Percentiles rank a stretch among this genome's conserved stretches.
These are phyloP conservation scores for Dolichotis patagonum DNA, from an alignment of 2,113 vertebrate species.

Conservation along the genomic window DNA sequence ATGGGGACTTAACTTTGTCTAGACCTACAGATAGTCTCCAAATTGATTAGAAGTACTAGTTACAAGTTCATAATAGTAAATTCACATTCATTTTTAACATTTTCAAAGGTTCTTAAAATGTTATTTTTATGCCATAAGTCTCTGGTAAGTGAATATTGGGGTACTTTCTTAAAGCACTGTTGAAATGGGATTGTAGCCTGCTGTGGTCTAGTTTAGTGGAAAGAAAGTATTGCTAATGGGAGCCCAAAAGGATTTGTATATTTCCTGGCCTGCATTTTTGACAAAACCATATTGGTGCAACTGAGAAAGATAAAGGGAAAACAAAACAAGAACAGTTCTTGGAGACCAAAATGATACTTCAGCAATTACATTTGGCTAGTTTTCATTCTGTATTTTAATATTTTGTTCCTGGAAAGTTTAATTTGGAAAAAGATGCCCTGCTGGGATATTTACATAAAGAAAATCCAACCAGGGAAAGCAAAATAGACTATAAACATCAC, in stretches of 20 bases:
- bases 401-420: conserved; percentile 62
- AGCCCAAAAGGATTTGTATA: conserved; percentile 89
- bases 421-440: conserved; percentile 51
- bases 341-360: conserved; percentile 82
- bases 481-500: neutral
- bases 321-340: conserved; percentile 83
- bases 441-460: conserved; percentile 28
- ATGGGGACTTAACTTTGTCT: neutral
- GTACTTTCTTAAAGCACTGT: conserved; percentile 88
- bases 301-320: conserved; percentile 84
- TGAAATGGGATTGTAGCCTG: conserved; percentile 83
- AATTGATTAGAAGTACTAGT: conserved; percentile 76
- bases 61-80: conserved; percentile 88
- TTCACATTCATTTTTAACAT: conserved; percentile 90
- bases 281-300: conserved; percentile 83
- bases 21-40: conserved; percentile 68
- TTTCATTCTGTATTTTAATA: conserved; percentile 58
- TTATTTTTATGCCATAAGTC: conserved; percentile 91
- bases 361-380: conserved; percentile 80
- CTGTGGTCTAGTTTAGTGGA: conserved; percentile 87
- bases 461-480: neutral
- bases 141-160: conserved; percentile 86
- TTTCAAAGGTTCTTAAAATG: conserved; percentile 90
- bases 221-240: conserved; percentile 87
- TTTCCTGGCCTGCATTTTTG: conserved; percentile 84